Evolutionary conservation across 2,113 vertebrate genomes (phyloP).

Genomic region (Gymnorhina tibicen): DNA sequence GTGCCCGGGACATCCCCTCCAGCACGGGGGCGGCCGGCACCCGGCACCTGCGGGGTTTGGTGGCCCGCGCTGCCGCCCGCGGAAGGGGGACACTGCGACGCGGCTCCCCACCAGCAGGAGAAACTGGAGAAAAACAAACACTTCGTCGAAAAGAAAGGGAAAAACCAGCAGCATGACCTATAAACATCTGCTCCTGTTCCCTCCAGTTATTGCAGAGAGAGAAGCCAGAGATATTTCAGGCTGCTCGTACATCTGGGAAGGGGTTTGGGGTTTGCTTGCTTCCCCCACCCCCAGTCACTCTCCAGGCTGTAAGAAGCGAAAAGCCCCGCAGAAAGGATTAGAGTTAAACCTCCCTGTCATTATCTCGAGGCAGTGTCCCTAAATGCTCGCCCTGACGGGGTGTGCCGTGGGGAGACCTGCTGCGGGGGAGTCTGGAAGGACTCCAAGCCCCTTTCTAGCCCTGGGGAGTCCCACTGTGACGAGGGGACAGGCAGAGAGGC

Average conservation of each 20-base stretch:
- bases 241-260: neutral
- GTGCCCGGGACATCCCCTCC: neutral
- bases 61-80: neutral
- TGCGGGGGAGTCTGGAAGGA: neutral
- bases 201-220: neutral
- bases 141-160: neutral
- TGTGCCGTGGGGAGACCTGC: neutral
- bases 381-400: fast-evolving
- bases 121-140: neutral
- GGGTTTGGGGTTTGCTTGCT: neutral
- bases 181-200: slow-evolving; percentile 1
- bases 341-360: neutral
- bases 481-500: neutral
- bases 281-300: neutral
- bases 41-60: neutral
- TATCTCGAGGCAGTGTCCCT: neutral
- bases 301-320: neutral
- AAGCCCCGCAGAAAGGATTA: neutral
- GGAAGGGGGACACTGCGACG: fast-evolving
- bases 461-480: neutral
- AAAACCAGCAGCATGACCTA: neutral
- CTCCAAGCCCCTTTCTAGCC: neutral
- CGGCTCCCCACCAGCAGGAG: neutral
- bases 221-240: neutral
- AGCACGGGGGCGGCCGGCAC: fast-evolving